Evolutionary conservation across 2,113 vertebrate genomes (phyloP), one percentile per base, ranked within the genome.

Genomic region (Melanotaenia duboulayi): DNA sequence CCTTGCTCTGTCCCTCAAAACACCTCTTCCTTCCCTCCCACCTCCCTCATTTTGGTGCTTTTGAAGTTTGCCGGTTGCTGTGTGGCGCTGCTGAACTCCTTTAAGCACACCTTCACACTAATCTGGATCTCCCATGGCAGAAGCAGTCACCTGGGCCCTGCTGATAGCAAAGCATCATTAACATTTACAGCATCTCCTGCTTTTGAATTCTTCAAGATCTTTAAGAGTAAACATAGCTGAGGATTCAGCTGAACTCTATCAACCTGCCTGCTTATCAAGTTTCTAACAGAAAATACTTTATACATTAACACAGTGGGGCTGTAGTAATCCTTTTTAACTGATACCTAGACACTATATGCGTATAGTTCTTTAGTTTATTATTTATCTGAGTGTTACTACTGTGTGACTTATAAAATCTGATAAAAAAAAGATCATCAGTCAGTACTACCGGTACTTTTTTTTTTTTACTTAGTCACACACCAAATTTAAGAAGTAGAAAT

Each of bases 1-100:
- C 90, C 90, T 92, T 92, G 87, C 74, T 63, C 52, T 64, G 88
- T 89, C 87, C 89, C 87, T 76, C 63, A 78, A 64, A 77, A 55
- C 48, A 8, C 20, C 42, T 40, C 0, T 54, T 12, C 8, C 57
- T 46, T 44, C 2, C 42, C 57, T 2, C 52, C 49, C 7, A n/a
- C 25, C 39, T 79, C 57, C 55, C 71, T 83, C 49, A 22, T 66
- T 77, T 49, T 49, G 28, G 8, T 25, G 59, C 48, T 35, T 85
- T 85, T 86, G 72, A 85, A 87, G 85, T 73, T 56, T 11, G 71
- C 37, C 0, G 85, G 71, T 56, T 11, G 71, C 37, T 0, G 58
- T 0, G 57, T 2, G 24, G 51, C 28, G 74, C 25, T n/a, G 62
- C 63, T 71, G 64, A 66, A 49, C 50, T 20, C 55, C 71, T 79